These are phyloP conservation scores for Chironomus striatipennis DNA, from an alignment of 1,140 invertebrate species.

Conservation along the genomic window DNA sequence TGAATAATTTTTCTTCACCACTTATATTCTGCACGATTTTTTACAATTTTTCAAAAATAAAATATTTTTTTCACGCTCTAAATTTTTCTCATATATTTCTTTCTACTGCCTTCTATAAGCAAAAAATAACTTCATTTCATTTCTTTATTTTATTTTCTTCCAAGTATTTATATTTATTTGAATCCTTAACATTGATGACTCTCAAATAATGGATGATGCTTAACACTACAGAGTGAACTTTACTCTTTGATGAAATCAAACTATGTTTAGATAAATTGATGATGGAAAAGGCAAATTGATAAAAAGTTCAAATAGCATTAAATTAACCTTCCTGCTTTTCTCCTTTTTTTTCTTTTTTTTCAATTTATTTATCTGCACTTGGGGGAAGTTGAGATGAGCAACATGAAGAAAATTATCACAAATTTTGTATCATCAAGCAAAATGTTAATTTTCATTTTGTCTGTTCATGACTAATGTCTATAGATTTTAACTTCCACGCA, in stretches of 20 bases:
- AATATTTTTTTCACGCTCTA: too few species aligned
- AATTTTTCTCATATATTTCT: too few species aligned
- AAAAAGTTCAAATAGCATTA: slow-evolving; percentile 20
- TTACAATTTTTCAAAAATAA: neutral
- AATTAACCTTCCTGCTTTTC: slow-evolving; percentile 15
- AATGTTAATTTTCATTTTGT: too few species aligned
- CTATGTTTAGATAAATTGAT: neutral
- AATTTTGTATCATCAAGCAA: too few species aligned
- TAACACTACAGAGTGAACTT: neutral
- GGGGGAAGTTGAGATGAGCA: too few species aligned
- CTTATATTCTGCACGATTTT: neutral
- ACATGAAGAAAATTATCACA: too few species aligned
- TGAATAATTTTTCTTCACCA: neutral
- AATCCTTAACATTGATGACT: neutral
- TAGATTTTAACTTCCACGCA: too few species aligned
- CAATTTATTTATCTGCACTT: neutral
- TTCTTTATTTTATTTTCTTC: too few species aligned
- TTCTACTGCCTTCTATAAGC: too few species aligned
- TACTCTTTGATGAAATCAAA: neutral
- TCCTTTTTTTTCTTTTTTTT: neutral
- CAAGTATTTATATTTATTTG: neutral
- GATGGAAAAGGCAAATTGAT: slow-evolving; percentile 15
- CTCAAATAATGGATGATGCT: neutral
- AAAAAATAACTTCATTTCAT: too few species aligned
- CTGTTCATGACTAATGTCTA: too few species aligned